These are phyloP conservation scores for Troides helena DNA, from an alignment of 2,888 invertebrate genomes.

Conservation along the genomic window DNA sequence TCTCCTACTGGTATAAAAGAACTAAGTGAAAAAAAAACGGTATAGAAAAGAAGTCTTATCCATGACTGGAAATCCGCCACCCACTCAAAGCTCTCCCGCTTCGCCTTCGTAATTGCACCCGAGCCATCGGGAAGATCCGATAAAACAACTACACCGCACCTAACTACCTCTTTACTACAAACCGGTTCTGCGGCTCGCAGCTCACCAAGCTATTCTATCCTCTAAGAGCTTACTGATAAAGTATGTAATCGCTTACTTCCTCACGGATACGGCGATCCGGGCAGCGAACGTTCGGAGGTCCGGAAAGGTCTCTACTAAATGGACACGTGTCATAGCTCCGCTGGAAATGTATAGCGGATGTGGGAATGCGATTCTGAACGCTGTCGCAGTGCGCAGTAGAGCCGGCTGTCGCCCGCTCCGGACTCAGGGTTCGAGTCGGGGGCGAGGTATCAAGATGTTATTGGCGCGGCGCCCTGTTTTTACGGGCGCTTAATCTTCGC, in stretches of 20 bases:
- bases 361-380: conserved; percentile 29
- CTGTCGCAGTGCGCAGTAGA: conserved; percentile 35
- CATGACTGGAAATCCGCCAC: no score
- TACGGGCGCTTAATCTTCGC: conserved; percentile 75
- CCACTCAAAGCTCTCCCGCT: neutral
- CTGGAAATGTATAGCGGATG: conserved; percentile 42
- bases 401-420: conserved; percentile 37
- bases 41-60: no score
- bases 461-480: conserved; percentile 67
- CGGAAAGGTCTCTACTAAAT: conserved; percentile 53
- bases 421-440: conserved; percentile 40
- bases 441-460: conserved; percentile 67
- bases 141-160: conserved; percentile 25
- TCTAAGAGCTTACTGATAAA: conserved; percentile 28
- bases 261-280: conserved; percentile 28
- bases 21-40: no score
- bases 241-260: conserved; percentile 23
- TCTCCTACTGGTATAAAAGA: no score
- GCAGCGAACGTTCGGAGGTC: conserved; percentile 46
- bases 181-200: conserved; percentile 5
- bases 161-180: conserved; percentile 27
- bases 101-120: conserved; percentile 25
- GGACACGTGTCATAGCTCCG: conserved; percentile 57
- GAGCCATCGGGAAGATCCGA: conserved; percentile 26
- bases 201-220: neutral